phyloP scores from a whole-genome alignment of 2,113 vertebrate species.

The Lepus timidus region DNA sequence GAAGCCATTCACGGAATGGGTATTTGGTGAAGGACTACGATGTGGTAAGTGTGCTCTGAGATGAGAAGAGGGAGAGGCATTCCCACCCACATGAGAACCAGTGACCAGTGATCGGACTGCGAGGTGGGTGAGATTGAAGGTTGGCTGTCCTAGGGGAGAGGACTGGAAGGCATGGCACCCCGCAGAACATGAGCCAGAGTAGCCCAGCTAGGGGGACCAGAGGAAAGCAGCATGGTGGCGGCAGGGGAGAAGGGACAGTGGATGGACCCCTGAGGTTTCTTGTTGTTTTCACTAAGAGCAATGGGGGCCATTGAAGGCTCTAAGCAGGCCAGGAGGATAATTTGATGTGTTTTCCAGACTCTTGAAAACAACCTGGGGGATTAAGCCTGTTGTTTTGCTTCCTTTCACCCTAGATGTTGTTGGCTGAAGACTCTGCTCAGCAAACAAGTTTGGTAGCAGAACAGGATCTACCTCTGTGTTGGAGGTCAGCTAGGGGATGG shows the following conservation, averaged over 20 bases:
- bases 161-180: too few relatives aligned
- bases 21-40: too few relatives aligned
- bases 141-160: too few relatives aligned
- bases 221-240: rapidly evolving
- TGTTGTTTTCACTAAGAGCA: neutral
- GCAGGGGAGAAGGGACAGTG: too few relatives aligned
- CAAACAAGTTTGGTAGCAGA: neutral
- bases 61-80: neutral
- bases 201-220: too few relatives aligned
- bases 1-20: neutral
- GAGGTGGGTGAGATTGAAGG: neutral
- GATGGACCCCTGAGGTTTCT: neutral
- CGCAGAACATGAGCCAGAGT: neutral
- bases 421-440: neutral
- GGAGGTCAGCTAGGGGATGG: neutral
- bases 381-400: neutral
- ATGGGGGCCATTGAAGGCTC: neutral
- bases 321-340: neutral
- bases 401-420: neutral
- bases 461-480: neutral
- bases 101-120: neutral
- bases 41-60: neutral
- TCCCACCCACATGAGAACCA: neutral
- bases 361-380: neutral
- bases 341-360: neutral